Evolutionary conservation across 2,888 invertebrate genomes (phyloP), one percentile per base, ranked within the genome.

Genomic region (Acronicta aceris): DNA sequence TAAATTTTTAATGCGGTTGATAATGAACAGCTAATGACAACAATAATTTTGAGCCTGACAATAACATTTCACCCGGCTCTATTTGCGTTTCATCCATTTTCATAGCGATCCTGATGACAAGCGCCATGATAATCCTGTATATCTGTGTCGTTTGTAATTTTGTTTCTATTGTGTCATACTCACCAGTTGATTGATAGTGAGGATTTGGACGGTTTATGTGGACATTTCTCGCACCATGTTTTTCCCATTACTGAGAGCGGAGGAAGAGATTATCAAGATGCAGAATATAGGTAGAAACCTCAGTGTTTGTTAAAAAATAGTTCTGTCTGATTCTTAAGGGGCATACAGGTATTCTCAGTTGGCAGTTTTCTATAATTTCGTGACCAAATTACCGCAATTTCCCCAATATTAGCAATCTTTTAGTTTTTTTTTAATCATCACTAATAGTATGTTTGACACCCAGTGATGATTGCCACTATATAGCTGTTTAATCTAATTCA

Each of bases 151-250:
- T 66, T 60, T 33, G 46, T 50, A 49, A 21, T 66, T 51, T 43
- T 48, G 10, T 38, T 55, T 36, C 15, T 54, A 66, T 42, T 50
- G 21, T 16, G 36, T 41, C 38, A 61, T 47, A 43, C 42, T 65
- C 10, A 36, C 17, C 52, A 13, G 56, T 65, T 69, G 69, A 65
- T 70, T 65, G 69, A 65, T 69, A 57, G 56, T 43, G 46, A 21
- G 21, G 21, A 21, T 27, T 38, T 16, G 36, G 21, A 38, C 21
- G 21, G 15, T 53, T 51, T 63, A 54, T 56, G 38, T 25, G 46
- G 46, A 40, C 53, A 33, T 33, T 33, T 33, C 1, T 30, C 9
- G 9, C 30, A 30, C 30, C 10, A 8, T 10, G 2, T 12, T 33
- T 33, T 33, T 12, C 12, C 12, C 33, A 33, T 33, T 4, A 33